Evolutionary conservation across 2,888 invertebrate species (phyloP), one percentile per base, ranked within the genome.

Genomic region (Helleia helle): DNA sequence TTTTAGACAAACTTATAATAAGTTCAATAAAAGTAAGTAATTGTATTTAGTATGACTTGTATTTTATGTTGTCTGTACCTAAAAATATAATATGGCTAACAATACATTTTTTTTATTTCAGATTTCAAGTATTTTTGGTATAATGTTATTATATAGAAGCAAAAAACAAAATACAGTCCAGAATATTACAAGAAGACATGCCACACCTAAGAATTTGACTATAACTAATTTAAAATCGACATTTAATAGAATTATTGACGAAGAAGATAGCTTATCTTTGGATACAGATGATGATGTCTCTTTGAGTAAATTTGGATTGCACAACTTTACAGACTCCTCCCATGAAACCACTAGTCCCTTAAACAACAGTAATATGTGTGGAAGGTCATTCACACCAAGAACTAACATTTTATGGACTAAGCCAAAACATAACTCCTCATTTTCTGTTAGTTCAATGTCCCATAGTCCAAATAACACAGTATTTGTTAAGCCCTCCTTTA

Each of bases 261-360:
- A 69, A 30, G 74, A 76, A 14, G 74, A 79, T 38, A 54, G 54
- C 40, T 54, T 62, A 46, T 62, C 64, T 34, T 54, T 73, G 38
- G 84, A 84, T 38, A 77, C 80, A 2, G 83, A 81, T 50, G 80
- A 83, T 50, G 83, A 84, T 54, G 81, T 84, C 7, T 83, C 83
- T 17, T 53, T 84, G 1, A 71, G 74, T 52, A 80, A 81, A 62
- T 83, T 74, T 50, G 83, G 84, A 17, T 49, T 84, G 43, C 71
- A 77, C 46, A 76, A 72, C 48, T 65, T 72, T 30, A 67, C 81
- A 1, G 74, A 74, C 41, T 81, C 81, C 2, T 81, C 81, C 2
- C 72, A 66, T 49, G 81, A 77, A 40, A 73, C 68, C 28, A 38
- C 55, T 0, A 67, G 59, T 43, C 60, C 62, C 1, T 42, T 69